Conservation (phyloP, 2,888 invertebrate genomes). For the Altica lythri region DNA sequence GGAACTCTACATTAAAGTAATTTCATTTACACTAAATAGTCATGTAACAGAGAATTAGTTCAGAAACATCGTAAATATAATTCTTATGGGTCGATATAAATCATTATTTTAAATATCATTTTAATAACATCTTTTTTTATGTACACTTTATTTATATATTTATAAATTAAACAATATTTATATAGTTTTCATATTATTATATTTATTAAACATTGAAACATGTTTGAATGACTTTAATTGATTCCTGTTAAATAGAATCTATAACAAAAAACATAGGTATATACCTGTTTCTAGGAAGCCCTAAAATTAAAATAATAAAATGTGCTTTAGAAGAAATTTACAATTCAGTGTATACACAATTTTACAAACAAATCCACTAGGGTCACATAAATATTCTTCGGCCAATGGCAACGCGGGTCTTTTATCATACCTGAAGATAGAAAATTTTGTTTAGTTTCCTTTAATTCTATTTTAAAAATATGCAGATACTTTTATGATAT, state of each 20-base stretch:
- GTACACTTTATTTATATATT: too few relatives aligned
- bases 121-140: too few relatives aligned
- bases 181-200: neutral
- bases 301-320: conserved; percentile 24
- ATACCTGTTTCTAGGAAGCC: conserved; percentile 28
- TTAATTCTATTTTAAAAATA: conserved; percentile 20
- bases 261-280: conserved; percentile 10
- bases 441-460: conserved; percentile 15
- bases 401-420: conserved; percentile 8
- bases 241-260: conserved; percentile 21
- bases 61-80: too few relatives aligned
- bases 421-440: conserved; percentile 31
- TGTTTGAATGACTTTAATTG: conserved; percentile 20
- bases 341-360: conserved; percentile 18
- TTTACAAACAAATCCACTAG: conserved; percentile 18
- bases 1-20: too few relatives aligned
- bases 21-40: too few relatives aligned
- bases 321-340: conserved; percentile 24
- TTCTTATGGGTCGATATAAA: too few relatives aligned
- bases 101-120: too few relatives aligned
- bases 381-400: neutral
- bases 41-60: too few relatives aligned
- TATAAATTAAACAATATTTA: too few relatives aligned
- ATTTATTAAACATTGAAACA: conserved; percentile 25
- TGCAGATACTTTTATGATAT: conserved; percentile 14